Conservation (phyloP, 2,797 vertebrate species). For the Lithobates pipiens region DNA sequence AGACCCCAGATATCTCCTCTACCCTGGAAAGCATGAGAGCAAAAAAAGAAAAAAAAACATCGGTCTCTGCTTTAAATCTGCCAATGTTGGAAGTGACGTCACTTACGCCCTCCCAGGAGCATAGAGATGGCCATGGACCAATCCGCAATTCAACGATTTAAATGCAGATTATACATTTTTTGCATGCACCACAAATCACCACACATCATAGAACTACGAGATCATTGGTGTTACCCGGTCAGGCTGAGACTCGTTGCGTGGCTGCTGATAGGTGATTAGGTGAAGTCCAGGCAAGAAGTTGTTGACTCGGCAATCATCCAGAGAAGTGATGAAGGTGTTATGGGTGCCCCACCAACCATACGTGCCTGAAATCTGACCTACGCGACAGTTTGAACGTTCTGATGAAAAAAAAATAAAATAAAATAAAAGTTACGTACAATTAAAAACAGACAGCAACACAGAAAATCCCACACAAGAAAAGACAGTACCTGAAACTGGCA, state of each 20-base stretch:
- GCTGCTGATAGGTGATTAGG: conserved; percentile 93
- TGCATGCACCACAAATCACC: no score
- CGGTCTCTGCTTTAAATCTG: no score
- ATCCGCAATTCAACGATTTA: no score
- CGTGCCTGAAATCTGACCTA: conserved; percentile 92
- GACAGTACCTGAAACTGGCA: conserved; percentile 86
- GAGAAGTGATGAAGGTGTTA: conserved; percentile 88
- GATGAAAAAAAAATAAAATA: conserved; percentile 67
- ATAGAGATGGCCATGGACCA: no score
- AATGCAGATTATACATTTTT: no score
- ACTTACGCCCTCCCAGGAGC: no score
- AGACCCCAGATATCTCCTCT: no score
- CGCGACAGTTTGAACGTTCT: conserved; percentile 89
- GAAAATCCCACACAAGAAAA: background rate
- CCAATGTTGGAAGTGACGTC: no score
- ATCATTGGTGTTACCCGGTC: conserved; percentile 83
- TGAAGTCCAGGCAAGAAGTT: conserved; percentile 94
- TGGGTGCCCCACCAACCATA: no score
- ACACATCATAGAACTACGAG: background rate
- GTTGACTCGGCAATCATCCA: conserved; percentile 87
- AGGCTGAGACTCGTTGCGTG: conserved; percentile 91
- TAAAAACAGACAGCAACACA: background rate
- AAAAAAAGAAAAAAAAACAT: no score
- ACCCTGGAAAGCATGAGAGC: no score
- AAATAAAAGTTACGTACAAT: background rate